Base-by-base conservation (phyloP, 2,113 vertebrate genomes). In the Paratilapia polleni region DNA sequence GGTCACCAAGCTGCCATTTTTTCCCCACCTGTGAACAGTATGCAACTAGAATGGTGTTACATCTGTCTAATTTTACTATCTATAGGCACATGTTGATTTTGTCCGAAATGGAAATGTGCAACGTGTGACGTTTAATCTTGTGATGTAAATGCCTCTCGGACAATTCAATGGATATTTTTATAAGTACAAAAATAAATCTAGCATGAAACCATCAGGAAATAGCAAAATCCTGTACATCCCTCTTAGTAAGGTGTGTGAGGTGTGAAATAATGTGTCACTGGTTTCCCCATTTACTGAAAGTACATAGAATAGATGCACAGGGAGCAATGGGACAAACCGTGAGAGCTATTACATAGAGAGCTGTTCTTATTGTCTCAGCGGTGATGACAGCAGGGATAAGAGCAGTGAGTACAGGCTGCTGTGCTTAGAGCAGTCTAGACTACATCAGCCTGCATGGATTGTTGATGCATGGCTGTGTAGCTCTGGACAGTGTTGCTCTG, bases 91-190 rank as follows among this genome's bases (percentile, higher is more conserved):
- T 91, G 80, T 88, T 91, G 88, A 93, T 89, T 93, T 92, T 85
- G 88, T 94, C 91, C 91, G 60, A 94, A 91, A 88, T 90, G 90
- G 86, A 93, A 94, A 91, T 88, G 91, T 94, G 93, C 92, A 92
- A 93, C 89, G 78, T 89, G 84, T 89, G 79, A 89, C 77, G 77
- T 91, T 89, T 66, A 89, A 91, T 86, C 87, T 92, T 89, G 88
- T 92, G 89, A 90, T 81, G 83, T 93, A 92, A 92, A 92, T 82
- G 87, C 83, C 90, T 91, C 92, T 91, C 66, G 66, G 87, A 87
- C 83, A 80, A 90, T 34, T 90, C 79, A 83, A 73, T 93, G 68
- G 87, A 91, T 92, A 89, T 92, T 90, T 89, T 91, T 90, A 76
- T 88, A 91, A 92, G 0, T 89, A 77, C 81, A 88, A 88, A 89